Evolutionary conservation across 2,113 vertebrate species (phyloP), one percentile per base, ranked within the genome.

Genomic region (Strigops habroptila): DNA sequence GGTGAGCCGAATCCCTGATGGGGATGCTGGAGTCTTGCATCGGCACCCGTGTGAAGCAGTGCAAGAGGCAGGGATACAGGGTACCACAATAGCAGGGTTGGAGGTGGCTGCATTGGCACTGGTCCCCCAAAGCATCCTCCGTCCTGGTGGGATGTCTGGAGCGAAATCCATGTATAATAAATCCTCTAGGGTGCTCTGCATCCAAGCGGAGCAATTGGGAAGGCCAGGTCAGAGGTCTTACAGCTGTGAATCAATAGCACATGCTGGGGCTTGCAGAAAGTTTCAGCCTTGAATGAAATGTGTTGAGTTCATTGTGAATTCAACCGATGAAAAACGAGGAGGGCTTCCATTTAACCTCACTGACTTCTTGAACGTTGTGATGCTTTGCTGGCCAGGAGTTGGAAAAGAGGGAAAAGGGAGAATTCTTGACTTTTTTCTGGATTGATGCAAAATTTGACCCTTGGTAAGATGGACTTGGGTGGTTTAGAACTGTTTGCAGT

Each of bases 21-120:
- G 43, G n/a, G 69, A 17, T 18, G 2, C 22, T 2, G 6, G 49
- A 0, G 0, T 18, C 46, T 57, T 10, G 1, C 21, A 23, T 35
- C 59, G 3, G 2, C 30, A 24, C 43, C 63, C 2, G 0, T 3
- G 25, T 18, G 37, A 28, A 37, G 12, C 17, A 19, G 43, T 1
- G 1, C 23, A 15, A 28, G 49, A 43, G 31, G 16, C 5, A 1
- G 67, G 22, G 14, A 43, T 19, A 7, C 6, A 6, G 18, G 52
- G 18, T 52, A 25, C 25, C 33, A 19, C 3, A 1, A 12, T 0
- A 13, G 14, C 19, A 8, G 22, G 68, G 69, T 13, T 35, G 63
- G 89, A n/a, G 18, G 63, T 0, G 9, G n/a, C 23, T 39, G 39
- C 2, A 5, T 14, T 27, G 62, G 23, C 2, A 0, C 23, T 5